Conservation (phyloP, 2,797 vertebrate genomes). For the Sparidentex hasta region DNA sequence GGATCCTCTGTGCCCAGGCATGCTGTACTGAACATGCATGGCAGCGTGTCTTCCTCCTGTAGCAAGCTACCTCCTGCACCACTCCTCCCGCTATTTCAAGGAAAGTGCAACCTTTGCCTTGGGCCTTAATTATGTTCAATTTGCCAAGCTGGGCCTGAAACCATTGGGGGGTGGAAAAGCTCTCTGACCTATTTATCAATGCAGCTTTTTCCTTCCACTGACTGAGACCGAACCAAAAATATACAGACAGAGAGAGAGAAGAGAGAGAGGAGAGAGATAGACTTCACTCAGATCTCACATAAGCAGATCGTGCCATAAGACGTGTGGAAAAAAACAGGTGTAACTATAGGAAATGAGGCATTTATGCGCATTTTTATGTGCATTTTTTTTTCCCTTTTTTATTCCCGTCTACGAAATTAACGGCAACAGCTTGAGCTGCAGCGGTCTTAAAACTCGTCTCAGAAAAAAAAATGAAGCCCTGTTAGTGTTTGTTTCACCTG, state of each 20-base stretch:
- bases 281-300: constrained; percentile 57
- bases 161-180: constrained; percentile 86
- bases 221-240: constrained; percentile 72
- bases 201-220: constrained; percentile 82
- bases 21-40: constrained; percentile 75
- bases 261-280: constrained; percentile 33
- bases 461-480: background rate
- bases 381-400: background rate
- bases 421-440: background rate
- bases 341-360: constrained; percentile 12
- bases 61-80: constrained; percentile 75
- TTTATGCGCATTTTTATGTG: no score
- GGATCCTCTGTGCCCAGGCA: constrained; percentile 67
- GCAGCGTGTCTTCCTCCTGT: constrained; percentile 67
- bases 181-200: constrained; percentile 91
- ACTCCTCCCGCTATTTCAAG: constrained; percentile 85
- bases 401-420: background rate
- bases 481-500: constrained; percentile 56
- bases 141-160: constrained; percentile 89
- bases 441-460: background rate
- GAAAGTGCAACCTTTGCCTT: constrained; percentile 90
- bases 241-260: constrained; percentile 36
- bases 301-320: constrained; percentile 35
- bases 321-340: constrained; percentile 26
- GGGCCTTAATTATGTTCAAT: constrained; percentile 91